phyloP scores from a whole-genome alignment of 1,140 invertebrate species.

The Geopemphigus sp. region DNA sequence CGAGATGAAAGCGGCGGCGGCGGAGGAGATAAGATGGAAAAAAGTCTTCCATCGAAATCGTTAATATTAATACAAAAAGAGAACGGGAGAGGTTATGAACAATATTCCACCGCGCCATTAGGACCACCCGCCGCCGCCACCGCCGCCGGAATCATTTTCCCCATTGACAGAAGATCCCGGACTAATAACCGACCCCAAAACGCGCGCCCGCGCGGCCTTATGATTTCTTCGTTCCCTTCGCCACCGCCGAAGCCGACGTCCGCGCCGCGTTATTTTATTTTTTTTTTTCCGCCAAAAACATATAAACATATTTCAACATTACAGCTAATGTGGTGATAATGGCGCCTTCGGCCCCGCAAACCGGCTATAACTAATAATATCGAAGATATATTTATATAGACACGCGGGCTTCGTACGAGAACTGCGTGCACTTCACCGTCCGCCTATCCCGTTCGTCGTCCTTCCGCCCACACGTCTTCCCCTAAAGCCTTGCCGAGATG shows the following conservation, averaged over 20 bases:
- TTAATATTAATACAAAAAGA: slow-evolving; percentile 49
- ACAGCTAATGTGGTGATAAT: slow-evolving; percentile 49
- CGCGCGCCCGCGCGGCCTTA: slow-evolving; percentile 2
- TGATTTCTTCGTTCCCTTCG: slow-evolving; percentile 25
- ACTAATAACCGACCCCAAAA: slow-evolving; percentile 47
- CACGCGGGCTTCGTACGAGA: not conserved
- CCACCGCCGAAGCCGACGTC: not conserved
- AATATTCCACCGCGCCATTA: slow-evolving; percentile 47
- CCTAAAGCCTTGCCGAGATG: no score
- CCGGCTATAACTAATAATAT: slow-evolving; percentile 50
- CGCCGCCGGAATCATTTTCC: slow-evolving; percentile 46
- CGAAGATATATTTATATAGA: slow-evolving; percentile 48
- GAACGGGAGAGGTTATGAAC: slow-evolving; percentile 33
- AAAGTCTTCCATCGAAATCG: slow-evolving; percentile 45
- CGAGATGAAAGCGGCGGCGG: not conserved
- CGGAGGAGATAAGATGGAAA: not conserved
- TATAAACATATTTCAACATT: slow-evolving; percentile 50
- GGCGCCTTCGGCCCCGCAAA: slow-evolving; percentile 45
- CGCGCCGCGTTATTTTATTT: slow-evolving; percentile 13
- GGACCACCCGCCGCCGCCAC: slow-evolving; percentile 11
- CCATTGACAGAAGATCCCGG: slow-evolving; percentile 49
- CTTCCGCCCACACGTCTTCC: no score
- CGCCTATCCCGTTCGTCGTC: no score
- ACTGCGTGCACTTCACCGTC: not conserved
- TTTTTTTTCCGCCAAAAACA: slow-evolving; percentile 45